These are phyloP conservation scores for Diarsia dahlii DNA, from an alignment of 2,888 invertebrate species.

Conservation along the genomic window DNA sequence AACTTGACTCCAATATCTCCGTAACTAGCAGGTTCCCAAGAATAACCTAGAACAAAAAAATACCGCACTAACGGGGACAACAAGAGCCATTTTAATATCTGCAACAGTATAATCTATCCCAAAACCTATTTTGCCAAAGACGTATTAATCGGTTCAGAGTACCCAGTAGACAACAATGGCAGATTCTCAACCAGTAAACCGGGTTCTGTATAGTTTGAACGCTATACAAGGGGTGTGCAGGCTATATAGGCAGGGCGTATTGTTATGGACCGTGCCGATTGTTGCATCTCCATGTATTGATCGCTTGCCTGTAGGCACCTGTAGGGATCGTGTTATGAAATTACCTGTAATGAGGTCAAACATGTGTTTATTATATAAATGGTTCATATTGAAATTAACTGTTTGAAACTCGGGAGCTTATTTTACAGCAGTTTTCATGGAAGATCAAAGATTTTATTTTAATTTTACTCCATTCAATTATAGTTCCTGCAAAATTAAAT, in stretches of 20 bases:
- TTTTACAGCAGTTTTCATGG: not conserved
- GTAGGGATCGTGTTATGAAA: conserved; percentile 20
- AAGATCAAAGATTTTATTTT: not conserved
- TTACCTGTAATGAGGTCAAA: conserved; percentile 23
- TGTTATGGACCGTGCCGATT: conserved; percentile 46
- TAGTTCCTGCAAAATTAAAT: no score
- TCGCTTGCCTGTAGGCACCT: conserved; percentile 20
- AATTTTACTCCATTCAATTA: no score
- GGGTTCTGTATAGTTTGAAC: conserved; percentile 30
- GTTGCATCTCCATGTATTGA: conserved; percentile 54
- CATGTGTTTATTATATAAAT: not conserved
- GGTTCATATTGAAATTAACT: conserved; percentile 9
- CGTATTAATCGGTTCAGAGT: conserved; percentile 3
- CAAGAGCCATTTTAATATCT: not conserved
- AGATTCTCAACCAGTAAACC: conserved; percentile 22
- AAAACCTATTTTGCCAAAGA: not conserved
- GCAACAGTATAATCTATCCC: not conserved
- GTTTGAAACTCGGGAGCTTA: not conserved
- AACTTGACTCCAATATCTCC: not conserved
- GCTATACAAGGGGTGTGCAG: conserved; percentile 36
- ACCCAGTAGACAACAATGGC: conserved; percentile 3
- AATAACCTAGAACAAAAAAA: not conserved
- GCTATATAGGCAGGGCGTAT: conserved; percentile 31
- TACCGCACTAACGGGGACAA: not conserved
- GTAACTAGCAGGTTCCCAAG: not conserved